Conservation (phyloP, 2,113 vertebrate species). For the Heteronetta atricapilla region DNA sequence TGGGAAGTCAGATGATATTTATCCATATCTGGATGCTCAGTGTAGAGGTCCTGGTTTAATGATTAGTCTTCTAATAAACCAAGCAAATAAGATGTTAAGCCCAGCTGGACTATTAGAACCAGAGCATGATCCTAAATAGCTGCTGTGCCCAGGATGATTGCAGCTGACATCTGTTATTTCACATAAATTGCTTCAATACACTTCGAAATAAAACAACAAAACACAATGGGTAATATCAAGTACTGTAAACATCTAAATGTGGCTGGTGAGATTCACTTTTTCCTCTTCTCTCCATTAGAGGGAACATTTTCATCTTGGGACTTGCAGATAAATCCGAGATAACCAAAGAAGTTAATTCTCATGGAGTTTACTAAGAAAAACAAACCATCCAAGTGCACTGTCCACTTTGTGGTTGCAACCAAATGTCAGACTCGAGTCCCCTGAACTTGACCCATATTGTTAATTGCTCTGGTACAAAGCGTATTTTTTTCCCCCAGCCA, state of each 20-base stretch:
- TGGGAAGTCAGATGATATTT: not conserved
- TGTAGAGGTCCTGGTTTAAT: not conserved
- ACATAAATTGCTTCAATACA: not conserved
- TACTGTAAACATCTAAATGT: not conserved
- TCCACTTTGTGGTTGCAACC: not conserved
- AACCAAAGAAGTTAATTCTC: not conserved
- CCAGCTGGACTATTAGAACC: not conserved
- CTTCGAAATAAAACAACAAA: not conserved
- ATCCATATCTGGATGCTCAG: not conserved
- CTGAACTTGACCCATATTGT: not conserved
- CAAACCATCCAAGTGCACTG: not conserved
- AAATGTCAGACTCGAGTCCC: not conserved
- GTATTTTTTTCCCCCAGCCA: rapidly evolving
- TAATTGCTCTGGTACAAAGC: not conserved
- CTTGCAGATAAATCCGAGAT: not conserved
- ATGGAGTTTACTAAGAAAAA: not conserved
- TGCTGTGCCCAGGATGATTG: not conserved
- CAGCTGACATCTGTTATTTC: not conserved
- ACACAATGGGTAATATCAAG: not conserved
- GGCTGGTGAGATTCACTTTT: not conserved
- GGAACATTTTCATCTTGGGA: not conserved
- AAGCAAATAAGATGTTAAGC: not conserved
- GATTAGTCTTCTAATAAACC: not conserved
- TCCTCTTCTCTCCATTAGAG: not conserved
- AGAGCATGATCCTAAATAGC: not conserved